Evolutionary conservation across 1,140 invertebrate genomes (phyloP).

Genomic region (Drosophila pectinifera): DNA sequence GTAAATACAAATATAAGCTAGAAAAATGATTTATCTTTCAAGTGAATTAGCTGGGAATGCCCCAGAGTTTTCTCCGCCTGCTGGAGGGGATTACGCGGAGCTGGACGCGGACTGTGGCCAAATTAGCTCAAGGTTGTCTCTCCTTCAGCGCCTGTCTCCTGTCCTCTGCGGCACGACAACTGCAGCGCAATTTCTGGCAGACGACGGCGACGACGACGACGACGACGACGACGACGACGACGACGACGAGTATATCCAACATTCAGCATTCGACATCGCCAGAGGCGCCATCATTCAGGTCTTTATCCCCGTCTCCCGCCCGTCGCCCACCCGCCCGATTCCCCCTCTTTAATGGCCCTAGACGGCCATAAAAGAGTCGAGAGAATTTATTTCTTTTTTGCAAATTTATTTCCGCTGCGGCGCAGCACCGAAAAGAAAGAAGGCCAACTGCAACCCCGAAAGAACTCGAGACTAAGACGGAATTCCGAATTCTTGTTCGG

Average conservation of each 20-base stretch:
- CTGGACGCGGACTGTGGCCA: slow-evolving; percentile 50
- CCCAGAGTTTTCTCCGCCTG: slow-evolving; percentile 5
- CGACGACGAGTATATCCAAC: slow-evolving; percentile 8
- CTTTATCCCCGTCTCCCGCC: slow-evolving; percentile 62
- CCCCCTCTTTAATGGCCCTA: slow-evolving; percentile 65
- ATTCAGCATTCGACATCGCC: slow-evolving; percentile 38
- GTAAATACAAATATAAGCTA: no score
- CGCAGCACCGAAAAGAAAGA: slow-evolving; percentile 33
- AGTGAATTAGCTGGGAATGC: not conserved
- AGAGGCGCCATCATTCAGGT: slow-evolving; percentile 68
- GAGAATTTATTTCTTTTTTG: slow-evolving; percentile 68
- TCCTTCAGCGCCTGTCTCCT: slow-evolving; percentile 36
- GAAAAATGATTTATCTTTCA: no score
- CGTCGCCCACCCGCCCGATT: not conserved
- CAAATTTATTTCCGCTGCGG: slow-evolving; percentile 70
- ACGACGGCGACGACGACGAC: slow-evolving; percentile 21
- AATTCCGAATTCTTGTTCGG: slow-evolving; percentile 20
- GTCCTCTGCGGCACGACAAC: slow-evolving; percentile 44
- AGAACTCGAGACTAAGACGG: slow-evolving; percentile 39
- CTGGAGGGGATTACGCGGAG: slow-evolving; percentile 2
- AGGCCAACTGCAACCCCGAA: slow-evolving; percentile 44
- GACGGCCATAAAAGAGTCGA: slow-evolving; percentile 75
- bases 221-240: slow-evolving; percentile 22
- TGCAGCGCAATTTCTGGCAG: slow-evolving; percentile 78
- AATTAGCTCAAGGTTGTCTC: slow-evolving; percentile 83